Conservation (phyloP, 1,140 invertebrate species). For the Drosophila fuyamai region DNA sequence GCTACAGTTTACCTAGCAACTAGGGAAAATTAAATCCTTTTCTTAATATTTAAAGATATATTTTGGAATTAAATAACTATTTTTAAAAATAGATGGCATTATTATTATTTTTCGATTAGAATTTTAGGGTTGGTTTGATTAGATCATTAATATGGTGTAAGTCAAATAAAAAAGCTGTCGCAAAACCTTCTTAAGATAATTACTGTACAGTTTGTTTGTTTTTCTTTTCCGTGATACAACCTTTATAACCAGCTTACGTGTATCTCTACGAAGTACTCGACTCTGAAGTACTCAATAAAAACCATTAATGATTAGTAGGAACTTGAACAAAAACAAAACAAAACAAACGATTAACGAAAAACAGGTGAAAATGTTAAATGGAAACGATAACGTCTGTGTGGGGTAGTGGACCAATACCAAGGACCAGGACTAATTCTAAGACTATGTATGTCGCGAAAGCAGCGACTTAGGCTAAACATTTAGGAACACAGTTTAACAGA, state of each 20-base stretch:
- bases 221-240: not conserved
- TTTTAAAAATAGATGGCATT: too few species aligned
- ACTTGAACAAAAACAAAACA: constrained; percentile 24
- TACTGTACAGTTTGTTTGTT: constrained; percentile 4
- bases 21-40: too few species aligned
- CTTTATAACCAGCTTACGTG: constrained; percentile 9
- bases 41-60: too few species aligned
- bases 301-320: constrained; percentile 53
- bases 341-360: constrained; percentile 40
- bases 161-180: not conserved
- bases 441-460: constrained; percentile 37
- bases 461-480: constrained; percentile 23
- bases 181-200: not conserved
- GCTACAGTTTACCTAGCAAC: too few species aligned
- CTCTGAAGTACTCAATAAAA: constrained; percentile 4
- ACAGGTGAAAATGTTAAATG: constrained; percentile 30
- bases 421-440: constrained; percentile 23
- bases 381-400: constrained; percentile 36
- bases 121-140: not conserved
- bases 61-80: too few species aligned
- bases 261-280: constrained; percentile 11
- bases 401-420: constrained; percentile 41
- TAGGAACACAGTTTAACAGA: constrained; percentile 25
- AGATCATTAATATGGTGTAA: not conserved
- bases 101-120: too few species aligned